Conservation (phyloP, 2,888 invertebrate genomes). For the Drosophila subsilvestris region DNA sequence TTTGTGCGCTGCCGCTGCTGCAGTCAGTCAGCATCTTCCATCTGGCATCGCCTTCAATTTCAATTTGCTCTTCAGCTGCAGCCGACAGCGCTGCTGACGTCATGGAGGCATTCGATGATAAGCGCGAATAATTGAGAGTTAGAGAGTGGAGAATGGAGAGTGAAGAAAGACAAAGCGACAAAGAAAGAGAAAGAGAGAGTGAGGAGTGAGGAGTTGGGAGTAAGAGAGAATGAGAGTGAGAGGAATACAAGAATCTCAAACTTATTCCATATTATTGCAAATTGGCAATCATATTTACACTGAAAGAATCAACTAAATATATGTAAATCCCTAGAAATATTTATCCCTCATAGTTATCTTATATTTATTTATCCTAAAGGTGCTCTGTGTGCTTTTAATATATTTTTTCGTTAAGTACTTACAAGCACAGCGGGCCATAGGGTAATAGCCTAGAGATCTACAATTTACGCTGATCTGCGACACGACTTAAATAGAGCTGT, state of each 20-base stretch:
- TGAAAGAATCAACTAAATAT: not conserved
- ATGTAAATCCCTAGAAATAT: too few species aligned
- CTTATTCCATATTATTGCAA: not conserved
- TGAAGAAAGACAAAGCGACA: not conserved
- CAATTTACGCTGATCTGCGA: too few species aligned
- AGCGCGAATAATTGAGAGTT: slow-evolving; percentile 34
- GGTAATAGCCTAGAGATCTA: not conserved
- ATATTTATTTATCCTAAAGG: too few species aligned
- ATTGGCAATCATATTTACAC: too few species aligned
- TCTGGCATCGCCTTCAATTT: slow-evolving; percentile 19
- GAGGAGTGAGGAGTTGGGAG: too few species aligned
- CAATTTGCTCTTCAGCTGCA: slow-evolving; percentile 14
- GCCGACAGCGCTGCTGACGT: slow-evolving; percentile 26
- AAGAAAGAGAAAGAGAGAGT: not conserved
- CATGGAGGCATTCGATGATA: slow-evolving; percentile 15
- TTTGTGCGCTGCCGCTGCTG: not conserved
- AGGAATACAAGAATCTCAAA: not conserved
- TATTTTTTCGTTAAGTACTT: too few species aligned
- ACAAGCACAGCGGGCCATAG: not conserved
- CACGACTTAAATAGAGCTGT: slow-evolving; percentile 19
- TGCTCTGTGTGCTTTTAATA: too few species aligned
- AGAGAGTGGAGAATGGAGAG: slow-evolving; percentile 7
- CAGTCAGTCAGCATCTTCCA: slow-evolving; percentile 30
- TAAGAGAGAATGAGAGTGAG: too few species aligned
- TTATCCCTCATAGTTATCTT: too few species aligned